These are phyloP conservation scores for Meiosimyza platycephala DNA, from an alignment of 2,888 invertebrate species.

Conservation along the genomic window DNA sequence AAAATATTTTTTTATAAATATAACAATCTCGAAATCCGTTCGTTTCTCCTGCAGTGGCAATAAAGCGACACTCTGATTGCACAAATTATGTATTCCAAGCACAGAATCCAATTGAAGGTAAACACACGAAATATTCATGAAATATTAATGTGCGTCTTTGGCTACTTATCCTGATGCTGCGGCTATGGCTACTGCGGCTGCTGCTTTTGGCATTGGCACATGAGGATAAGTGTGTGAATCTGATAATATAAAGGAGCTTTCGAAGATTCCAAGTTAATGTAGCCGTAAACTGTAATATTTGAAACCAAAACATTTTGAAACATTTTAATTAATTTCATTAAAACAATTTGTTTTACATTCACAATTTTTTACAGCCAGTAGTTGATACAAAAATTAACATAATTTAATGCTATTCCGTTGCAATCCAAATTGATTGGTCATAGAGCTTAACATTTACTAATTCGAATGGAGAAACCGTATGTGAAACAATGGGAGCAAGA, in stretches of 20 bases:
- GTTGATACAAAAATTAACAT: slow-evolving; percentile 2
- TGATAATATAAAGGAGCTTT: background rate
- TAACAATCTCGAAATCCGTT: background rate
- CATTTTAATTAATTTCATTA: slow-evolving; percentile 25
- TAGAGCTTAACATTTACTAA: slow-evolving; percentile 2
- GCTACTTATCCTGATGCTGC: slow-evolving; percentile 41
- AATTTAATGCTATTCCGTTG: background rate
- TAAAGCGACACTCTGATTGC: slow-evolving; percentile 1
- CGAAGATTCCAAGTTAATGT: background rate
- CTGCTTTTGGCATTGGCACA: background rate
- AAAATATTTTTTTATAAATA: background rate
- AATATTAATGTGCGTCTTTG: slow-evolving; percentile 51
- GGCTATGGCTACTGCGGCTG: background rate
- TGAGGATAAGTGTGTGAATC: background rate
- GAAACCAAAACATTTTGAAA: slow-evolving; percentile 4
- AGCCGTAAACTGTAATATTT: background rate
- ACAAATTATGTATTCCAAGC: slow-evolving; percentile 49
- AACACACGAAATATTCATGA: slow-evolving; percentile 57
- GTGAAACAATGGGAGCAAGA: background rate
- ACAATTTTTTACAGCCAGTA: background rate
- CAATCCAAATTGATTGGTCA: slow-evolving; percentile 3
- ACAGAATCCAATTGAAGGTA: slow-evolving; percentile 59
- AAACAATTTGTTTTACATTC: background rate
- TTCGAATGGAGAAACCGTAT: background rate
- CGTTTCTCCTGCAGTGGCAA: background rate